These are phyloP conservation scores for Craniophora ligustri DNA, from an alignment of 2,888 invertebrate genomes.

Conservation along the genomic window DNA sequence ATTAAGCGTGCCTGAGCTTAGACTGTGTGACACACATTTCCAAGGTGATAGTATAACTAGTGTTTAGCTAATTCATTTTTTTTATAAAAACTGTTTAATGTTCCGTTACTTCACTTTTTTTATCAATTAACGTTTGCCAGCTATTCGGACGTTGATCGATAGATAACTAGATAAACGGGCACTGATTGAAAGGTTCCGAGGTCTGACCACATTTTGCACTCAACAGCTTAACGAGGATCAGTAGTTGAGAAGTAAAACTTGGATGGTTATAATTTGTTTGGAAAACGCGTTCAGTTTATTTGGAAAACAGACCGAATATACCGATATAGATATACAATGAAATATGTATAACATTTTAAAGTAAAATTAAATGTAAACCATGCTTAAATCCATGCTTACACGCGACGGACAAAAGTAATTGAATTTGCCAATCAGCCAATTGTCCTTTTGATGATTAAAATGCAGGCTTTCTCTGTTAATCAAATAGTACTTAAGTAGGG, in stretches of 20 bases:
- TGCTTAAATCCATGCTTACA: too few relatives aligned
- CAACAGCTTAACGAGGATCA: constrained; percentile 48
- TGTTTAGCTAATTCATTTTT: not conserved
- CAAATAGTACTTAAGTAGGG: too few relatives aligned
- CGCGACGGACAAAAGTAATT: too few relatives aligned
- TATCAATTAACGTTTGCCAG: constrained; percentile 51
- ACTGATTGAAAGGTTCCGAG: constrained; percentile 56
- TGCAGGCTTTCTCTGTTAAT: too few relatives aligned
- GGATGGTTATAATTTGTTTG: constrained; percentile 30
- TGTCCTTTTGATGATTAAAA: too few relatives aligned
- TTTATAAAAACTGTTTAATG: too few relatives aligned
- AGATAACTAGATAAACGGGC: constrained; percentile 52
- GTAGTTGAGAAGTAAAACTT: constrained; percentile 33
- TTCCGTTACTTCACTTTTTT: constrained; percentile 45
- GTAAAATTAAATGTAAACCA: too few relatives aligned
- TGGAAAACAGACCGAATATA: constrained; percentile 5
- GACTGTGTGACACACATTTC: too few relatives aligned
- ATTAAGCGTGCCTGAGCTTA: too few relatives aligned
- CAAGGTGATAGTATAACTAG: not conserved
- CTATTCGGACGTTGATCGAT: constrained; percentile 54
- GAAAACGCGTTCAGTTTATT: constrained; percentile 29
- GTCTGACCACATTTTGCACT: constrained; percentile 57
- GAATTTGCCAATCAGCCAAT: too few relatives aligned
- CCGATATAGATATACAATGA: not conserved
- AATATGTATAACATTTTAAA: too few relatives aligned